Percentiles rank a stretch among this genome's conserved stretches.
Evolutionary conservation across 2,888 invertebrate genomes (phyloP).

Genomic region (Macaria liturata): DNA sequence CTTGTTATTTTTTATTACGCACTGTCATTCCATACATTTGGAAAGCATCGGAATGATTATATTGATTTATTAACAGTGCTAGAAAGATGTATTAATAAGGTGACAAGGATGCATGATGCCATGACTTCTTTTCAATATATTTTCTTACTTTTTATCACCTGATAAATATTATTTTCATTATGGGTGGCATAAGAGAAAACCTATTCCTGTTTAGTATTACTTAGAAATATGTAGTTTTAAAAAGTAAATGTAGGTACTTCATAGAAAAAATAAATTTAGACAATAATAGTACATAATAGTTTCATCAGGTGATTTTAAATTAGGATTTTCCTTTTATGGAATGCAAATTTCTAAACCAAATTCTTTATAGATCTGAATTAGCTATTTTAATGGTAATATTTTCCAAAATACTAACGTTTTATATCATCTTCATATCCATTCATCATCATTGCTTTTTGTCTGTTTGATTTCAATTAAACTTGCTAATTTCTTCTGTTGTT

Average conservation of each 20-base stretch:
- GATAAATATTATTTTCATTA: background rate
- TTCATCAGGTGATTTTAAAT: too few relatives aligned
- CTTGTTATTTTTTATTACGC: slow-evolving; percentile 57
- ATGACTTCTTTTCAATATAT: slow-evolving; percentile 21
- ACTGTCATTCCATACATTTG: slow-evolving; percentile 44
- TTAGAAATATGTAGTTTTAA: too few relatives aligned
- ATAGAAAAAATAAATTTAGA: too few relatives aligned
- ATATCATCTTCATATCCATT: slow-evolving; percentile 27
- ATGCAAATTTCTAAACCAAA: too few relatives aligned
- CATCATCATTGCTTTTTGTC: slow-evolving; percentile 67
- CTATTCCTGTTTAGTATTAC: too few relatives aligned
- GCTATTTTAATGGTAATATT: background rate
- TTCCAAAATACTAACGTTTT: slow-evolving; percentile 15
- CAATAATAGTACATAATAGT: too few relatives aligned
- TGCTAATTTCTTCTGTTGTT: slow-evolving; percentile 47
- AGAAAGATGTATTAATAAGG: slow-evolving; percentile 8
- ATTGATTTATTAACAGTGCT: slow-evolving; percentile 16
- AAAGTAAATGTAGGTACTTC: too few relatives aligned
- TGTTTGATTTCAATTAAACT: slow-evolving; percentile 35
- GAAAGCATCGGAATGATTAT: slow-evolving; percentile 9
- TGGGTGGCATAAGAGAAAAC: too few relatives aligned
- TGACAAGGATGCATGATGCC: slow-evolving; percentile 32
- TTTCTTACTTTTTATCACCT: slow-evolving; percentile 10
- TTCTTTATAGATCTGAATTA: too few relatives aligned
- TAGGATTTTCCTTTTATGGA: too few relatives aligned